Conservation (phyloP, 1,140 invertebrate genomes). For the Dendroctonus valens region DNA sequence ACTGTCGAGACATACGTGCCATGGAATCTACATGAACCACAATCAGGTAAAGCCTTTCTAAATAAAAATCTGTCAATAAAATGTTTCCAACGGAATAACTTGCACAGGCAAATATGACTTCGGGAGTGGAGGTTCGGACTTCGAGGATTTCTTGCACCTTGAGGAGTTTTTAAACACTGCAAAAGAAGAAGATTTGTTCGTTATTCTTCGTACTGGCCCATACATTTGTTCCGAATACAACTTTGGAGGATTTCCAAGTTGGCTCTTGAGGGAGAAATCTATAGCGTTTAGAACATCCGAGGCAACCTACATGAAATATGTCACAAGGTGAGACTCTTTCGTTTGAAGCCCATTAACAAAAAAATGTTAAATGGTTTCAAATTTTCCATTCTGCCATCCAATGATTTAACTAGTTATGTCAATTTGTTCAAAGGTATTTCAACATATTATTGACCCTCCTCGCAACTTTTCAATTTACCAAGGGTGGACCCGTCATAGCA, state of each 20-base stretch:
- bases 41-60: slow-evolving; percentile 43
- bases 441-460: slow-evolving; percentile 53
- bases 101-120: slow-evolving; percentile 58
- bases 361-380: neutral
- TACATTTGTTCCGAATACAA: slow-evolving; percentile 90
- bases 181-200: slow-evolving; percentile 75
- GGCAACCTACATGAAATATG: slow-evolving; percentile 53
- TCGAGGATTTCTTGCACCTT: slow-evolving; percentile 58
- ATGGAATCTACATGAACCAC: slow-evolving; percentile 87
- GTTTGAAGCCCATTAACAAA: neutral
- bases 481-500: slow-evolving; percentile 61
- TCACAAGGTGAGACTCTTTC: slow-evolving; percentile 46
- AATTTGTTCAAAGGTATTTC: slow-evolving; percentile 48
- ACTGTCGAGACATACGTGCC: slow-evolving; percentile 91
- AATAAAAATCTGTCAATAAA: too few relatives aligned
- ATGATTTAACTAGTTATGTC: too few relatives aligned
- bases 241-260: slow-evolving; percentile 49
- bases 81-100: neutral
- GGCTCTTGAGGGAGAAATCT: slow-evolving; percentile 39
- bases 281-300: slow-evolving; percentile 54
- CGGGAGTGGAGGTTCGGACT: slow-evolving; percentile 76
- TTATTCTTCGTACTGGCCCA: slow-evolving; percentile 86
- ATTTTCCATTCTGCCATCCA: too few relatives aligned
- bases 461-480: slow-evolving; percentile 54
- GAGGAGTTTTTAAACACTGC: slow-evolving; percentile 74